Conservation (phyloP, 2,888 invertebrate genomes). For the Orchesellides sinensis region DNA sequence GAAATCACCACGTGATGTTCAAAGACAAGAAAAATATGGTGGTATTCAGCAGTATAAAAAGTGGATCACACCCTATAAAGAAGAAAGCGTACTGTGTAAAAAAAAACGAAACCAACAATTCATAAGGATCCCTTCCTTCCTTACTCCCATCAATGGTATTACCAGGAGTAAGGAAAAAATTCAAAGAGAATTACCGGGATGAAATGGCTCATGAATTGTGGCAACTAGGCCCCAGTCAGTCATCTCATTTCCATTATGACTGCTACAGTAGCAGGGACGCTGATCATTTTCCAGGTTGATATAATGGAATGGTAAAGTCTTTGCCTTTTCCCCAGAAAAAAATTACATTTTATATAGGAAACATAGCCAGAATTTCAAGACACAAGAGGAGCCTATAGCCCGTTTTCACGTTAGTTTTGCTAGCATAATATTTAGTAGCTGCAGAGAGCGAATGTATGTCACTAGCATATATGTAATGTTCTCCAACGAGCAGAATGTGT, state of each 20-base stretch:
- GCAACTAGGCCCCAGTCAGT: slow-evolving; percentile 64
- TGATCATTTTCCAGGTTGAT: slow-evolving; percentile 57
- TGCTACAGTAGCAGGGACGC: slow-evolving; percentile 20
- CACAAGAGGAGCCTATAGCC: background rate
- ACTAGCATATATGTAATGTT: too few species aligned
- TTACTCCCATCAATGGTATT: background rate
- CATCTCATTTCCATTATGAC: slow-evolving; percentile 67
- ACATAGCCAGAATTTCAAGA: background rate
- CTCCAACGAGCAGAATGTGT: slow-evolving; percentile 37
- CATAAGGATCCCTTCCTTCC: background rate
- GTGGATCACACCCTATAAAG: background rate
- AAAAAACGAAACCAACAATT: background rate
- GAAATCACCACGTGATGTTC: background rate
- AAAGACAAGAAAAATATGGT: background rate
- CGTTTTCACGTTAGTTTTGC: background rate
- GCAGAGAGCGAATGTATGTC: too few species aligned
- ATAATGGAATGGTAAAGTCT: slow-evolving; percentile 3
- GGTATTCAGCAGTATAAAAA: background rate
- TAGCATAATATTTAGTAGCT: slow-evolving; percentile 1
- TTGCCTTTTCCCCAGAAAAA: too few species aligned
- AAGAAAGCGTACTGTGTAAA: background rate
- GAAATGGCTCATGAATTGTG: slow-evolving; percentile 64
- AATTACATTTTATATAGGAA: slow-evolving; percentile 2
- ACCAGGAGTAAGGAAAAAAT: background rate
- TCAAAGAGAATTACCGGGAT: slow-evolving; percentile 30